Evolutionary conservation across 1,140 invertebrate genomes (phyloP).

Genomic region (Polyergus mexicanus): DNA sequence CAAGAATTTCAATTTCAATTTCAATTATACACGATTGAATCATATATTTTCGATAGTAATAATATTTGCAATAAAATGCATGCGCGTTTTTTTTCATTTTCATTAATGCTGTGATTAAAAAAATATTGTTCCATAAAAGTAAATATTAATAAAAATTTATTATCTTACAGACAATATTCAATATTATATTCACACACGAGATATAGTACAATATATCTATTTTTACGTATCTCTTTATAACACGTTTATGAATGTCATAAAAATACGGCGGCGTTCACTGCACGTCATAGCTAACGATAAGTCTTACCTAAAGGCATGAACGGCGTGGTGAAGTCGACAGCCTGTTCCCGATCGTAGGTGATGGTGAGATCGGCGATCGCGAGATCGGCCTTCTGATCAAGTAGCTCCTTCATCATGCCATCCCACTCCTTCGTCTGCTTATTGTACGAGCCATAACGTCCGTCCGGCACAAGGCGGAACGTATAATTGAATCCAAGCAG

Average conservation of each 20-base stretch:
- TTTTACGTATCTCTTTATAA: not conserved
- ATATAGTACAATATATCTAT: too few relatives aligned
- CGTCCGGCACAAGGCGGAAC: constrained; percentile 93
- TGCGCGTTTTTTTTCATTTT: not conserved
- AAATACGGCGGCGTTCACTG: not conserved
- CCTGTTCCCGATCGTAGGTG: constrained; percentile 95
- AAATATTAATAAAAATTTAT: not conserved
- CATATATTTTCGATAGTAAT: not conserved
- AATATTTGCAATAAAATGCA: not conserved
- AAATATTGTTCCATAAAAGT: not conserved
- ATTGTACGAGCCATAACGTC: constrained; percentile 93
- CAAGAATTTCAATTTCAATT: not conserved
- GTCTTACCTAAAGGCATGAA: constrained; percentile 95
- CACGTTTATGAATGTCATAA: constrained; percentile 7
- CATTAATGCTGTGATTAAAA: not conserved
- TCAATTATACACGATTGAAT: not conserved
- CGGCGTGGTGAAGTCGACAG: constrained; percentile 97
- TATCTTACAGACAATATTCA: not conserved
- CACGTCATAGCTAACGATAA: not conserved
- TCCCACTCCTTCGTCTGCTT: constrained; percentile 95
- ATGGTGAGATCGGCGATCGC: constrained; percentile 98
- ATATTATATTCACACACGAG: not conserved
- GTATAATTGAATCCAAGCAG: constrained; percentile 97
- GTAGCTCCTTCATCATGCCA: constrained; percentile 96
- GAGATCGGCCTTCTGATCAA: constrained; percentile 96